phyloP scores from a whole-genome alignment of 1,140 invertebrate species.

The Nomia melanderi region DNA sequence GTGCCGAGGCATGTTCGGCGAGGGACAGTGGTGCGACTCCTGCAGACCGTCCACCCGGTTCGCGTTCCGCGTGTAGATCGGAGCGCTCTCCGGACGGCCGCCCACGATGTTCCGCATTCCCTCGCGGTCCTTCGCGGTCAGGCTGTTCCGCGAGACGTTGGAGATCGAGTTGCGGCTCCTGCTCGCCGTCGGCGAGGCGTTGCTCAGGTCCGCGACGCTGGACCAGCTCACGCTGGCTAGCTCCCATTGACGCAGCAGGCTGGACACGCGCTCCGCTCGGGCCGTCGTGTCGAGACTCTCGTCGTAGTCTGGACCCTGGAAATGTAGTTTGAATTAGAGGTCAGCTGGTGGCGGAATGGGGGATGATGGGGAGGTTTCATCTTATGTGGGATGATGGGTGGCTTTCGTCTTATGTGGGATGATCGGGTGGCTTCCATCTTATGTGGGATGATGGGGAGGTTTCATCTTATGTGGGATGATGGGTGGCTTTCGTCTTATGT shows the following conservation, averaged over 20 bases:
- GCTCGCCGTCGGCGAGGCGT: conserved; percentile 13
- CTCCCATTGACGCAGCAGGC: conserved; percentile 74
- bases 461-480: too few relatives aligned
- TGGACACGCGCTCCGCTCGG: conserved; percentile 70
- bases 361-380: too few relatives aligned
- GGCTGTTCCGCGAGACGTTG: conserved; percentile 49
- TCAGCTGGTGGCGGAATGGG: too few relatives aligned
- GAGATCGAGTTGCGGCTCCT: conserved; percentile 25
- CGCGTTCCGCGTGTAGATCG: conserved; percentile 72
- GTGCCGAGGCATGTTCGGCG: conserved; percentile 76
- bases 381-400: too few relatives aligned
- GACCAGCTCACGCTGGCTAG: conserved; percentile 74
- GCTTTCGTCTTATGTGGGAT: too few relatives aligned
- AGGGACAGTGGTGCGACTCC: conserved; percentile 66
- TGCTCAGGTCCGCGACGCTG: conserved; percentile 60
- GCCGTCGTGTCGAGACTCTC: conserved; percentile 70
- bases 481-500: too few relatives aligned
- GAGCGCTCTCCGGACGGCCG: conserved; percentile 75
- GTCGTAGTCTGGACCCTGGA: conserved; percentile 88
- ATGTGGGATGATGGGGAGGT: too few relatives aligned
- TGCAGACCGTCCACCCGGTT: conserved; percentile 76
- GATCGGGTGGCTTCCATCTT: too few relatives aligned
- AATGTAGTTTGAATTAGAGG: too few relatives aligned
- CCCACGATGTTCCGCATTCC: conserved; percentile 78
- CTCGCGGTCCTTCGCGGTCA: conserved; percentile 73